Percentiles rank a stretch among this genome's conserved stretches.
phyloP scores from a whole-genome alignment of 2,888 invertebrate species.

The Chrysotoxum bicinctum region DNA sequence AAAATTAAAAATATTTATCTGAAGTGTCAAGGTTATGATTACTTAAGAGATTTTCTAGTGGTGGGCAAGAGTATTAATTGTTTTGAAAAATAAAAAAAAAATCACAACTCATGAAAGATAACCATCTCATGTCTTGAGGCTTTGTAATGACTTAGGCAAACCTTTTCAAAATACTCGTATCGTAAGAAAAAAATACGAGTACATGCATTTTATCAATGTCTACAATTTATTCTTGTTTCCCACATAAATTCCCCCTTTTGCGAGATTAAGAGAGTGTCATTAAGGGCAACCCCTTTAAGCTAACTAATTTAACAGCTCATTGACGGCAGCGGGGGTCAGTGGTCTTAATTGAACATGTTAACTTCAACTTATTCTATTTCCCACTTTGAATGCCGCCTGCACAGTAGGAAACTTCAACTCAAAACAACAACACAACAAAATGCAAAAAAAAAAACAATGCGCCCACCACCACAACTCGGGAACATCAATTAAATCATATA shows the following conservation, averaged over 20 bases:
- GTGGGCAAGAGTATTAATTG: constrained; percentile 7
- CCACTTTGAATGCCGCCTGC: constrained; percentile 18
- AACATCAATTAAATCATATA: constrained; percentile 61
- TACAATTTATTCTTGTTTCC: neutral
- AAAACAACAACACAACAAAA: constrained; percentile 1
- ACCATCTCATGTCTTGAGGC: neutral
- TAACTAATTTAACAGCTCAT: constrained; percentile 54
- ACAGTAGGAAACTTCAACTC: constrained; percentile 18
- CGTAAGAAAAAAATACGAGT: neutral
- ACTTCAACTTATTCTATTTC: constrained; percentile 39
- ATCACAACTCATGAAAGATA: constrained; percentile 6
- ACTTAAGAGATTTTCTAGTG: neutral
- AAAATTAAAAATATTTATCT: neutral
- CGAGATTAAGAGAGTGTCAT: constrained; percentile 24
- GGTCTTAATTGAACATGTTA: constrained; percentile 50
- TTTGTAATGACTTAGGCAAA: neutral
- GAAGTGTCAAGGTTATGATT: constrained; percentile 26
- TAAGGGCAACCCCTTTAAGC: constrained; percentile 12
- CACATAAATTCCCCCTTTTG: neutral
- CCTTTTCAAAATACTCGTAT: neutral
- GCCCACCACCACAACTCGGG: constrained; percentile 27
- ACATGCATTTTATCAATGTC: neutral
- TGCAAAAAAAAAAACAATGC: constrained; percentile 14
- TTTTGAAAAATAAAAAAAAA: neutral
- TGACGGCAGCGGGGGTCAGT: constrained; percentile 35